These are phyloP conservation scores for Myotis myotis DNA, from an alignment of 2,797 vertebrate species.

Conservation along the genomic window DNA sequence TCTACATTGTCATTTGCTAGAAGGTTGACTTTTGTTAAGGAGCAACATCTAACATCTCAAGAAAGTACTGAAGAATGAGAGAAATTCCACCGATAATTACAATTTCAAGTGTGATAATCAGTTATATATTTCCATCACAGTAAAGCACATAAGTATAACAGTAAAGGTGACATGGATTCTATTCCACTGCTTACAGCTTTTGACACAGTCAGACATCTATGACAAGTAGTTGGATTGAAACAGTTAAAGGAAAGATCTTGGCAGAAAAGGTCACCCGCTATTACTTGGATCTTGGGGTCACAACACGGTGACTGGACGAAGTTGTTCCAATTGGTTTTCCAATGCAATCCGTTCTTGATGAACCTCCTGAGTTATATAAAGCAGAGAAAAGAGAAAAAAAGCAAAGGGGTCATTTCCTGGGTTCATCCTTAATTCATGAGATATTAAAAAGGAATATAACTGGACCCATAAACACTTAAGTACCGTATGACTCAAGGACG, in stretches of 20 bases:
- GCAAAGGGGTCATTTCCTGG: slow-evolving; percentile 58
- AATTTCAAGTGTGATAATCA: slow-evolving; percentile 60
- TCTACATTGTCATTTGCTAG: slow-evolving; percentile 66
- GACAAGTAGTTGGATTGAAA: slow-evolving; percentile 40
- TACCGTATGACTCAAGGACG: neutral
- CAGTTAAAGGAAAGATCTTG: slow-evolving; percentile 58
- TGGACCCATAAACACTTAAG: neutral
- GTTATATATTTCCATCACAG: slow-evolving; percentile 75
- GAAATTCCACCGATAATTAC: slow-evolving; percentile 50
- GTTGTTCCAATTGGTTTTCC: slow-evolving; percentile 94
- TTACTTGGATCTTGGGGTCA: slow-evolving; percentile 81
- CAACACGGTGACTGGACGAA: slow-evolving; percentile 91
- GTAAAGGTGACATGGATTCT: slow-evolving; percentile 46
- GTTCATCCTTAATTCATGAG: slow-evolving; percentile 7
- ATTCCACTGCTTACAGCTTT: slow-evolving; percentile 8
- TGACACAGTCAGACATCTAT: slow-evolving; percentile 58
- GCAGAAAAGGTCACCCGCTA: slow-evolving; percentile 15
- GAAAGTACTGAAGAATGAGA: slow-evolving; percentile 60
- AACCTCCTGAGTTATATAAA: slow-evolving; percentile 88
- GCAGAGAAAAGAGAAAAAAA: slow-evolving; percentile 57
- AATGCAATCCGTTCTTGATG: slow-evolving; percentile 94
- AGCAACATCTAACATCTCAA: slow-evolving; percentile 70
- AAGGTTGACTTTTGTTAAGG: slow-evolving; percentile 70
- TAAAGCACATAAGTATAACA: slow-evolving; percentile 49
- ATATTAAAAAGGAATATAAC: slow-evolving; percentile 28